A percentile compares a stretch with the other conserved stretches of the same genome.
These are phyloP conservation scores for Hippopotamus amphibius DNA, from an alignment of 2,113 vertebrate genomes.

Conservation along the genomic window DNA sequence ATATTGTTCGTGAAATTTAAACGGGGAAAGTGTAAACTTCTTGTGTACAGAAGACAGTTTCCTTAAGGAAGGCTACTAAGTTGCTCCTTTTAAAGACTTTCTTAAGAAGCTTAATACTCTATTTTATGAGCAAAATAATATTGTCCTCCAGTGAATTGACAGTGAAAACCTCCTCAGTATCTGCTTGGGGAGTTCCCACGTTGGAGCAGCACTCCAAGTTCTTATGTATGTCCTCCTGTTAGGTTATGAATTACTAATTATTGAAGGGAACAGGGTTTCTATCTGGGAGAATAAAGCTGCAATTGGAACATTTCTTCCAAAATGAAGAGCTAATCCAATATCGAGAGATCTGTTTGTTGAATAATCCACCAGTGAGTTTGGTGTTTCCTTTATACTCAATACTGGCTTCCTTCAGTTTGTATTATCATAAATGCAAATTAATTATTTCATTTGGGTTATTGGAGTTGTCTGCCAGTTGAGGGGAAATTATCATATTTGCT, in stretches of 20 bases:
- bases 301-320: conserved; percentile 53
- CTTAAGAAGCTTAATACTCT: not conserved
- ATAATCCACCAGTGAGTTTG: conserved; percentile 71
- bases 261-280: conserved; percentile 48
- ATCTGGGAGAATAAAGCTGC: conserved; percentile 46
- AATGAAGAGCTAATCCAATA: conserved; percentile 66
- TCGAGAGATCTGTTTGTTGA: conserved; percentile 70
- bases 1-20: conserved; percentile 24
- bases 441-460: conserved; percentile 85
- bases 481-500: conserved; percentile 80
- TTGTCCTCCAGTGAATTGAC: not conserved
- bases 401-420: conserved; percentile 77
- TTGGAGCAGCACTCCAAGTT: not conserved
- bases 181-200: not conserved
- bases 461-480: conserved; percentile 77
- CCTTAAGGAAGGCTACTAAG: not conserved
- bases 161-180: not conserved
- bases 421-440: conserved; percentile 83
- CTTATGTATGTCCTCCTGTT: not conserved
- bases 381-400: conserved; percentile 76
- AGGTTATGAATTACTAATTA: conserved; percentile 53
- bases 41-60: not conserved
- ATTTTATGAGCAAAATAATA: not conserved
- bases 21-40: not conserved
- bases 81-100: not conserved